Evolutionary conservation across 2,113 vertebrate species (phyloP), one percentile per base, ranked within the genome.

Genomic region (Tenebrosternarchus preto): DNA sequence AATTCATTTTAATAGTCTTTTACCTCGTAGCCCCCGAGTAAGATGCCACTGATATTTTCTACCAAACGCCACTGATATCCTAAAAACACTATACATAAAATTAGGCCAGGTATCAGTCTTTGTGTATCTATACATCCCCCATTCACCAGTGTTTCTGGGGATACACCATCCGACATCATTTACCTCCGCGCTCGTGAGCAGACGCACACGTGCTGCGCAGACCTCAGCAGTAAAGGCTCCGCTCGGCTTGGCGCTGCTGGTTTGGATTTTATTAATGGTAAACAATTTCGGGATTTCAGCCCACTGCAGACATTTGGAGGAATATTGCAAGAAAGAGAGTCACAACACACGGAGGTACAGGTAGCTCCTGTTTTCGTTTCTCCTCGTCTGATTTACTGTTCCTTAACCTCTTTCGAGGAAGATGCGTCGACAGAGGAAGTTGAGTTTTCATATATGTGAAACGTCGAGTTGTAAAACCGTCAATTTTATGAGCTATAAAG

Each of bases 171-270:
- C 81, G 76, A 83, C 78, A 73, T 78, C 83, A 77, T 76, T 76
- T 71, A 80, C 56, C 4, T 29, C 36, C 22, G 64, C 43, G 43
- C 43, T 50, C 43, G 43, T 50, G 43, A 50, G 12, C 43, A 50
- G 43, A 50, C 78, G 80, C 88, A 88, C 91, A 92, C 88, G 84
- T 90, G 90, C 83, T 85, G 81, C 74, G 76, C 91, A 92, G 86
- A 88, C 83, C 43, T 25, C n/a, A 77, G 83, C 82, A 82, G 57
- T 55, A 61, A n/a, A 79, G 76, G 63, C 20, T 43, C 29, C 68
- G 29, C 60, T 84, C 73, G 82, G 85, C 81, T 78, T 82, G 59
- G 73, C 77, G 76, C 82, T 78, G 82, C 84, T 83, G 71, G 77
- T 84, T 87, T 78, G 80, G 67, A 64, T 84, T 89, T 91, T 90